These are phyloP conservation scores for Polylopha cassiicola DNA, from an alignment of 2,888 invertebrate genomes.

Conservation along the genomic window DNA sequence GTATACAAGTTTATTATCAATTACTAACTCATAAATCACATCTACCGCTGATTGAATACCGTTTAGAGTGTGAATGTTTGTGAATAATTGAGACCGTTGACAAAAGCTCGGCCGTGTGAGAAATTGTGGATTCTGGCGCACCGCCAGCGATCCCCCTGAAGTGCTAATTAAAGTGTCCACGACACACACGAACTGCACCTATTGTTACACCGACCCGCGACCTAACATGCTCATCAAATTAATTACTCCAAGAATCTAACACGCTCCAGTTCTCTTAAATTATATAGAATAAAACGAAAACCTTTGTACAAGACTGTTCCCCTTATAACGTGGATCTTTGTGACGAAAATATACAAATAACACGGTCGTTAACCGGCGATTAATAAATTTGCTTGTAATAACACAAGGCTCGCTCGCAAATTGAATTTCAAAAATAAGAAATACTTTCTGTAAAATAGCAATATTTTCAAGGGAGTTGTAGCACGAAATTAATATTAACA, in stretches of 20 bases:
- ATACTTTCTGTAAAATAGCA: too few species aligned
- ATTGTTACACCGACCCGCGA: conserved; percentile 33
- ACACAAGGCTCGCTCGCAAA: too few species aligned
- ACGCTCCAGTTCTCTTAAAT: conserved; percentile 4
- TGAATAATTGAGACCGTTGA: conserved; percentile 17
- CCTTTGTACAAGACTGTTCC: conserved; percentile 6
- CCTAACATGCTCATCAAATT: conserved; percentile 25
- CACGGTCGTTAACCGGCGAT: conserved; percentile 8
- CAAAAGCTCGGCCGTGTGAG: conserved; percentile 33
- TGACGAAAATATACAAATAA: conserved; percentile 5
- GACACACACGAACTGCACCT: conserved; percentile 32
- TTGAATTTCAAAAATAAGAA: too few species aligned
- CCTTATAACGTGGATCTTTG: conserved; percentile 3
- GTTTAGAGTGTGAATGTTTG: not conserved
- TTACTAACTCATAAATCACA: too few species aligned
- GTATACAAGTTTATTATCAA: too few species aligned
- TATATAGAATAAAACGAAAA: conserved; percentile 2
- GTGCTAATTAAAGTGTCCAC: conserved; percentile 48
- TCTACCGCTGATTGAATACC: not conserved
- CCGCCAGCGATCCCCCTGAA: conserved; percentile 36
- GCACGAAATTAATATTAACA: too few species aligned
- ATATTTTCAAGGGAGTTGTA: too few species aligned
- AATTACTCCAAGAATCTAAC: conserved; percentile 6
- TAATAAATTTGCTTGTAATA: too few species aligned
- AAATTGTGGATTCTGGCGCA: conserved; percentile 38